Evolutionary conservation across 2,113 vertebrate species (phyloP).

Genomic region (Columba janthina): DNA sequence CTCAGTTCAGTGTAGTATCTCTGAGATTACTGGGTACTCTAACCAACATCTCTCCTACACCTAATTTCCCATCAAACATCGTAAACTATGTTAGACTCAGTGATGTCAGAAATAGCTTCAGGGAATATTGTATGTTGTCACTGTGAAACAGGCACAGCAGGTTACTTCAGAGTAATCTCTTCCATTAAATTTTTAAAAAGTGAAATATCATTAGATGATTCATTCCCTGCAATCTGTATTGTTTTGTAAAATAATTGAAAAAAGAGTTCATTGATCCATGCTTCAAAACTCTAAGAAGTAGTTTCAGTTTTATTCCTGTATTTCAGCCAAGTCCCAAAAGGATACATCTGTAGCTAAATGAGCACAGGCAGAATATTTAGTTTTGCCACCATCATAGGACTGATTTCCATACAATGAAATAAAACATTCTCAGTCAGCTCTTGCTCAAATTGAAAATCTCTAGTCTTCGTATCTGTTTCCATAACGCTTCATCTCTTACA

Average conservation of each 20-base stretch:
- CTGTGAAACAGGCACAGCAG: slow-evolving; percentile 21
- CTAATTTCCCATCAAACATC: slow-evolving; percentile 11
- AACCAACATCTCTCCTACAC: neutral
- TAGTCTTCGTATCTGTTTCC: neutral
- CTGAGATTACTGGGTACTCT: rapidly evolving
- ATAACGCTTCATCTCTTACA: neutral
- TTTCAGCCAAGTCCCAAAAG: neutral
- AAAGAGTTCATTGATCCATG: neutral
- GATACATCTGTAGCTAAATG: neutral
- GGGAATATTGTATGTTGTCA: slow-evolving; percentile 4
- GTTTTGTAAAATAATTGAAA: slow-evolving; percentile 17
- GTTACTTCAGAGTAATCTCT: slow-evolving; percentile 40
- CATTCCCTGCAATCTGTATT: neutral
- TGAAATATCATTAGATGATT: slow-evolving; percentile 33
- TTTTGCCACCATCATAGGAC: neutral
- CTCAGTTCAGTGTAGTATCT: neutral
- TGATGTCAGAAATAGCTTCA: slow-evolving; percentile 46
- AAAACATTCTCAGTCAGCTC: neutral
- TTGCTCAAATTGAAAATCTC: neutral
- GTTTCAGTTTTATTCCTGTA: neutral
- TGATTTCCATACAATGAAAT: neutral
- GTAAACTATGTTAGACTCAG: neutral
- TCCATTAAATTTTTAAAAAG: slow-evolving; percentile 45
- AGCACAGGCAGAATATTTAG: neutral
- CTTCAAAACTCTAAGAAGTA: neutral